Conservation (phyloP, 2,113 vertebrate genomes). For the Heterotilapia buettikoferi region DNA sequence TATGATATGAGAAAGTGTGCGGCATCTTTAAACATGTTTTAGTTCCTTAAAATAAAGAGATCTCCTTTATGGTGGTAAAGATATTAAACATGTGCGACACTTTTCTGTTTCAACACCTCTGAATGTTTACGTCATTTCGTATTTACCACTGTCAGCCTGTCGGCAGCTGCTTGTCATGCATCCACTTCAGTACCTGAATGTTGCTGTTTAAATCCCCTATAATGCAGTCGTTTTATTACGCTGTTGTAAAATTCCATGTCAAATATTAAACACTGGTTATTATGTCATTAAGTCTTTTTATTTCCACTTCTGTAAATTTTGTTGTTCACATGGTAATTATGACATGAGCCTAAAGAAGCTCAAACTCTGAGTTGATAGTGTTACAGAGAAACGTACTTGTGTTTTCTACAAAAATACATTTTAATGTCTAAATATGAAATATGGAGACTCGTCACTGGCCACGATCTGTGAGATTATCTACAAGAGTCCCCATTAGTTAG, state of each 20-base stretch:
- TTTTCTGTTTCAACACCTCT: not conserved
- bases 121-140: not conserved
- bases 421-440: not conserved
- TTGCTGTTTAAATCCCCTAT: fast-evolving
- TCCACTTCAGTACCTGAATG: not conserved
- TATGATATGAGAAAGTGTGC: not conserved
- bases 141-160: not conserved
- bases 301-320: not conserved
- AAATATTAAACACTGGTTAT: not conserved
- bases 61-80: not conserved
- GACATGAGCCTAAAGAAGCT: not conserved
- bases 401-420: not conserved
- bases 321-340: not conserved
- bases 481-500: not conserved
- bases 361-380: not conserved
- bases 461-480: not conserved
- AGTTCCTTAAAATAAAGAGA: not conserved
- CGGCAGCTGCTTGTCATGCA: not conserved
- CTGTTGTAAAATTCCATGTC: not conserved
- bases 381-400: not conserved
- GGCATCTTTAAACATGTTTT: not conserved
- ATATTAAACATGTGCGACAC: not conserved
- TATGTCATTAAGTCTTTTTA: not conserved
- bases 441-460: not conserved
- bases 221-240: not conserved